A percentile compares a stretch with the other conserved stretches of the same genome.
Evolutionary conservation across 1,140 invertebrate species (phyloP).

Genomic region (Drosophila equinoxialis): DNA sequence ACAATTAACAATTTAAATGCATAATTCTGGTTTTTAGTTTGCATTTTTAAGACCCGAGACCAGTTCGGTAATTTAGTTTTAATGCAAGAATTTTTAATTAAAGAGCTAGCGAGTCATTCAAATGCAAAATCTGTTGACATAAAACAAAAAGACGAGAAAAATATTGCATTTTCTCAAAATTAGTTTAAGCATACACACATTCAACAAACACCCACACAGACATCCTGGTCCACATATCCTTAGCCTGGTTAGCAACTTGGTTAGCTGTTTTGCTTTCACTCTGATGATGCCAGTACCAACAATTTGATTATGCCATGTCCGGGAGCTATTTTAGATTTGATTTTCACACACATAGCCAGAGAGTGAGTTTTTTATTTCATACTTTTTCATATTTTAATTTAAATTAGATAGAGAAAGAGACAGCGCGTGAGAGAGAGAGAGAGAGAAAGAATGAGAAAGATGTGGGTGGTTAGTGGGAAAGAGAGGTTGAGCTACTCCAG

Average conservation of each 20-base stretch:
- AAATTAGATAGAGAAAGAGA: slow-evolving; percentile 59
- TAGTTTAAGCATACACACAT: slow-evolving; percentile 2
- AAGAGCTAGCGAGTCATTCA: background rate
- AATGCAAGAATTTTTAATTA: background rate
- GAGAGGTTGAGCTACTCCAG: slow-evolving; percentile 39
- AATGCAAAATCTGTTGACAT: slow-evolving; percentile 1
- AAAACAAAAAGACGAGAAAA: slow-evolving; percentile 13
- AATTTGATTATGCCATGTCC: slow-evolving; percentile 79
- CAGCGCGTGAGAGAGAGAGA: slow-evolving; percentile 18
- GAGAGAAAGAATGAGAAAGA: slow-evolving; percentile 9
- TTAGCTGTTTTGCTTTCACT: slow-evolving; percentile 16
- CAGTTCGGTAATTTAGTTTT: background rate
- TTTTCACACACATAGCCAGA: slow-evolving; percentile 52
- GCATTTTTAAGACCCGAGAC: background rate
- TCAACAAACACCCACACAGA: background rate
- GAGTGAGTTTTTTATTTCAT: slow-evolving; percentile 20
- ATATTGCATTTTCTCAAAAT: slow-evolving; percentile 13
- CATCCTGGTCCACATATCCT: slow-evolving; percentile 16
- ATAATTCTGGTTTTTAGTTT: background rate
- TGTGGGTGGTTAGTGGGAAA: slow-evolving; percentile 17
- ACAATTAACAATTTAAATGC: too few species aligned
- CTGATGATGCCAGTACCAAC: slow-evolving; percentile 33
- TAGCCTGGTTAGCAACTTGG: slow-evolving; percentile 15
- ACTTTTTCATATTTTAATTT: slow-evolving; percentile 80
- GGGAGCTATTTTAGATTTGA: slow-evolving; percentile 80